Base-by-base conservation (phyloP, 2,113 vertebrate species). In the Phylloscopus trochiloides region DNA sequence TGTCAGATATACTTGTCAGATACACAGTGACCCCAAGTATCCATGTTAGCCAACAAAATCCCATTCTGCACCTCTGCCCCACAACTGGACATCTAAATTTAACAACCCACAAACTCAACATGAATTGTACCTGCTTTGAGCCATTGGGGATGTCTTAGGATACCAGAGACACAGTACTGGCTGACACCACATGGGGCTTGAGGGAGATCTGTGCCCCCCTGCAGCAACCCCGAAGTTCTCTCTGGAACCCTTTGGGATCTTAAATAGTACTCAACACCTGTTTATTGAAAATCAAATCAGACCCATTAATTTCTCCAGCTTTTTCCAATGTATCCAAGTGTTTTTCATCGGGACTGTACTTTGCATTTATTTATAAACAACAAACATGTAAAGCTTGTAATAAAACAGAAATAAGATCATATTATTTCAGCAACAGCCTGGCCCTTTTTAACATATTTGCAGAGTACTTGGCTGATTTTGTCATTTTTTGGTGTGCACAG, bases 401-500 rank as follows among this genome's bases (percentile, higher is more conserved):
- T 93, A 91, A 65, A 88, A 87, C 21, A 94, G 77, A 94, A 84
- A 92, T 10, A 29, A 79, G 50, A 94, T 96, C 86, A 90, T 82
- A 81, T 65, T 90, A 81, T 59, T 94, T 79, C 50, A 90, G 59
- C 70, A 96, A 86, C 34, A 88, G 82, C 58, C 55, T 91, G 61
- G 43, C 28, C 42, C 47, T 97, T 96, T 90, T 45, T n/a, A 42
- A 52, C 48, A 75, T 92, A 92, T 94, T 97, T 91, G 91, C 25
- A 86, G 67, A 96, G 57, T 74, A 95, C 96, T 98, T 95, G 94
- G 79, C 45, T 72, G 55, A 22, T 73, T 92, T 97, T 97, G 82
- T 97, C 52, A 93, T 96, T 96, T 96, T 87, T 42, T 95, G 55
- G 57, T 95, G 85, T 92, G 88, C 92, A 68, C 32, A 97, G 93